Conservation (phyloP, 2,113 vertebrate species). For the Callaeas wilsoni region DNA sequence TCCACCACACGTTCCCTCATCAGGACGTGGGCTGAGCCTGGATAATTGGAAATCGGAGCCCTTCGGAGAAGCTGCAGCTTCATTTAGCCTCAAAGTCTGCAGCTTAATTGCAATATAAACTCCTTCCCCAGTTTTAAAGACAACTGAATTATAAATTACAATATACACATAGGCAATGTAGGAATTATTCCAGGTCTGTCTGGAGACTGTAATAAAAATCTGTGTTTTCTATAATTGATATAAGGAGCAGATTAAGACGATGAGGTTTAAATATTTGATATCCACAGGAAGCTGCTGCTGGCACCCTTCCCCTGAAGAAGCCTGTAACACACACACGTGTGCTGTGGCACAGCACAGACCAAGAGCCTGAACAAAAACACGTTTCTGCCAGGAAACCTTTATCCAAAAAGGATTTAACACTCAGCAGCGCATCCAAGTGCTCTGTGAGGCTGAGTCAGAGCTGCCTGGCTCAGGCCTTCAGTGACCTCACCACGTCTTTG, state of each 20-base stretch:
- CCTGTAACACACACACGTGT: background rate
- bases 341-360: background rate
- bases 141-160: conserved; percentile 2
- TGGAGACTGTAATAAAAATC: background rate
- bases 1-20: background rate
- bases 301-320: background rate
- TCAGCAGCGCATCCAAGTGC: accelerated
- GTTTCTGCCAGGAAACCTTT: background rate
- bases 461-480: background rate
- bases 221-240: background rate
- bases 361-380: background rate
- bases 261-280: background rate
- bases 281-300: background rate
- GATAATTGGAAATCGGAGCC: conserved; percentile 17
- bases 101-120: conserved; percentile 53
- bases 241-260: background rate
- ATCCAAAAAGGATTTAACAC: background rate
- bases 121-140: conserved; percentile 2
- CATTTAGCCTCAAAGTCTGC: conserved; percentile 11
- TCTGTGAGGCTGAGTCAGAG: background rate
- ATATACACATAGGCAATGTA: background rate
- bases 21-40: background rate
- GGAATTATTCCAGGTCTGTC: background rate
- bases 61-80: background rate
- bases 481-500: background rate